A percentile compares a stretch with the other conserved stretches of the same genome.
Conservation (phyloP, 1,140 invertebrate species). For the Drosophila orena region DNA sequence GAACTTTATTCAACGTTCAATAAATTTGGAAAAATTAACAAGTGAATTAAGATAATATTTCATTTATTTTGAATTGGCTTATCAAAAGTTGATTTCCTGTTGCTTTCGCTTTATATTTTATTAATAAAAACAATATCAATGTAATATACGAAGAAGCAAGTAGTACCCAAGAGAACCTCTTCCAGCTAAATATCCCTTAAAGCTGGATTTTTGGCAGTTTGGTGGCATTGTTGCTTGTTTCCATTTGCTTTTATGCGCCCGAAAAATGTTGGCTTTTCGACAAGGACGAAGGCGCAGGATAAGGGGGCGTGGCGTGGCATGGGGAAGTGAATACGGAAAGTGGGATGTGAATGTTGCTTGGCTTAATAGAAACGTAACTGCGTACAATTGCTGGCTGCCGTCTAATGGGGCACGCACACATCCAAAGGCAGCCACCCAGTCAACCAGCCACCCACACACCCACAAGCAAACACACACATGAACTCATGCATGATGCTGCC, state of each 20-base stretch:
- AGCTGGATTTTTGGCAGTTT: constrained; percentile 23
- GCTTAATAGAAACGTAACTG: constrained; percentile 70
- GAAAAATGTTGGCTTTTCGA: constrained; percentile 55
- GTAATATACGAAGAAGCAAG: not conserved
- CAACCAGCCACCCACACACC: constrained; percentile 10
- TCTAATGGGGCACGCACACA: constrained; percentile 59
- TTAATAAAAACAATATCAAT: no score
- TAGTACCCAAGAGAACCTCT: not conserved
- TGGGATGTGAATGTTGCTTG: constrained; percentile 49
- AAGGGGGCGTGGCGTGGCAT: no score
- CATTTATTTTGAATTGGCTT: no score
- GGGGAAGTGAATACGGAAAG: not conserved
- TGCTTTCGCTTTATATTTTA: no score
- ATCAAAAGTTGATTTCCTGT: no score
- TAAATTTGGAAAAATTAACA: no score
- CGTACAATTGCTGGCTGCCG: constrained; percentile 62
- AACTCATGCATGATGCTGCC: constrained; percentile 43
- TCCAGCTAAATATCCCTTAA: constrained; percentile 31
- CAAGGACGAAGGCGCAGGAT: constrained; percentile 34
- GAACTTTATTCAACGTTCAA: no score
- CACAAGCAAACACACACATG: constrained; percentile 27
- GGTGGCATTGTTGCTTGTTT: constrained; percentile 48
- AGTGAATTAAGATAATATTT: no score
- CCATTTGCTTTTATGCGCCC: constrained; percentile 61
- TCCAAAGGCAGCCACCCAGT: constrained; percentile 3